Evolutionary conservation across 2,797 vertebrate genomes (phyloP).

Genomic region (Sylvia borin): DNA sequence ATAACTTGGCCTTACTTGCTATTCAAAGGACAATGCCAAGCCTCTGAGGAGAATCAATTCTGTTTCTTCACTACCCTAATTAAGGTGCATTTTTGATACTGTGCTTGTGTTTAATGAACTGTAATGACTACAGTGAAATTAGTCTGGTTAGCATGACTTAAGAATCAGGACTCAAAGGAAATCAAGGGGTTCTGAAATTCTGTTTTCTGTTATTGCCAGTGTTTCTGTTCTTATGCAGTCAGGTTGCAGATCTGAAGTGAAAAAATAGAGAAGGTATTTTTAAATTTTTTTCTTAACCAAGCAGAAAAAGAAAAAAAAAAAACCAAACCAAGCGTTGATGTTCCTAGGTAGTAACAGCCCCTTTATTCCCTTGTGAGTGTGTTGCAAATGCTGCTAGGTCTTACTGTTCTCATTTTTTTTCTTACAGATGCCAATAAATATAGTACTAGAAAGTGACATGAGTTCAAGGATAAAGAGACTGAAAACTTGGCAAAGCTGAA

Average conservation of each 20-base stretch:
- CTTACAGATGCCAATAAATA: neutral
- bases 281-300: neutral
- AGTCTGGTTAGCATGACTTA: neutral
- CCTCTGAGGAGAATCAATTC: conserved; percentile 16
- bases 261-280: neutral
- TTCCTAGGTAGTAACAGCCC: neutral
- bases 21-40: neutral
- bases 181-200: neutral
- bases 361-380: neutral
- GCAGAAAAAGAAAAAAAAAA: neutral
- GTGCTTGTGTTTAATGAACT: conserved; percentile 15
- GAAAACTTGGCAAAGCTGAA: neutral
- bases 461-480: neutral
- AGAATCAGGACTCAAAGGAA: neutral
- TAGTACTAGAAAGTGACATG: neutral
- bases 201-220: neutral
- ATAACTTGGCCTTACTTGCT: conserved; percentile 23
- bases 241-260: neutral
- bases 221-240: neutral
- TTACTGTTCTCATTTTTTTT: neutral
- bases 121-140: neutral
- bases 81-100: neutral
- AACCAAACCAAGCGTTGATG: neutral
- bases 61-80: conserved; percentile 20
- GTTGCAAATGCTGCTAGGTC: neutral